Evolutionary conservation across 1,140 invertebrate genomes (phyloP).

Genomic region (Oncopeltus fasciatus): DNA sequence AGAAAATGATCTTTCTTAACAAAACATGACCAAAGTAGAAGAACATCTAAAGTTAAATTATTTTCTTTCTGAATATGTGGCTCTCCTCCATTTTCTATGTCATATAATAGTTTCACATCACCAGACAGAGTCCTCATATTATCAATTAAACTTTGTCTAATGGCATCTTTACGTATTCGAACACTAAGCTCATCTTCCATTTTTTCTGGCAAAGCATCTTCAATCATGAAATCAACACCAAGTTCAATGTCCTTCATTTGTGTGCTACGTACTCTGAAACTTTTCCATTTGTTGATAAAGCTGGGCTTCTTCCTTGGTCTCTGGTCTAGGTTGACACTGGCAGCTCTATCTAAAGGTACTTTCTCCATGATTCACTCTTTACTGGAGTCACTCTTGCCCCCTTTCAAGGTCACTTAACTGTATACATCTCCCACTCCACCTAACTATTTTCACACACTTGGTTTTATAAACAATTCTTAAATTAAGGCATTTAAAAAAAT

Average conservation of each 20-base stretch:
- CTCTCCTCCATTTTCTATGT: slow-evolving; percentile 48
- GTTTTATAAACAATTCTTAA: background rate
- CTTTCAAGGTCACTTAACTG: slow-evolving; percentile 2
- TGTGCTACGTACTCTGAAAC: slow-evolving; percentile 18
- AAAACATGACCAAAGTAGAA: slow-evolving; percentile 54
- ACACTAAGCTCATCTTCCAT: slow-evolving; percentile 46
- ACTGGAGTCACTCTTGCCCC: background rate
- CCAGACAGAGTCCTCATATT: slow-evolving; percentile 51
- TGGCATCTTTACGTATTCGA: slow-evolving; percentile 54
- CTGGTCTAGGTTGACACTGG: slow-evolving; percentile 27
- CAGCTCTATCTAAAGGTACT: slow-evolving; percentile 26
- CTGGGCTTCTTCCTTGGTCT: slow-evolving; percentile 24
- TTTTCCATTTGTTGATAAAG: slow-evolving; percentile 28
- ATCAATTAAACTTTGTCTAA: slow-evolving; percentile 51
- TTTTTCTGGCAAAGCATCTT: slow-evolving; percentile 37
- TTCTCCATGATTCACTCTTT: slow-evolving; percentile 21
- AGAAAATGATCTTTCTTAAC: slow-evolving; percentile 48
- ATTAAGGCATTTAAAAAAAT: no score
- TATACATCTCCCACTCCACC: slow-evolving; percentile 7
- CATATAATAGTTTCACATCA: slow-evolving; percentile 47
- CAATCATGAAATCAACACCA: slow-evolving; percentile 12
- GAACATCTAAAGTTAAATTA: slow-evolving; percentile 34
- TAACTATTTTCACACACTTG: background rate
- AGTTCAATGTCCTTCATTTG: slow-evolving; percentile 1
- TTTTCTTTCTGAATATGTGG: slow-evolving; percentile 31